Conservation (phyloP, 2,888 invertebrate genomes). For the Ornithoptera priamus region DNA sequence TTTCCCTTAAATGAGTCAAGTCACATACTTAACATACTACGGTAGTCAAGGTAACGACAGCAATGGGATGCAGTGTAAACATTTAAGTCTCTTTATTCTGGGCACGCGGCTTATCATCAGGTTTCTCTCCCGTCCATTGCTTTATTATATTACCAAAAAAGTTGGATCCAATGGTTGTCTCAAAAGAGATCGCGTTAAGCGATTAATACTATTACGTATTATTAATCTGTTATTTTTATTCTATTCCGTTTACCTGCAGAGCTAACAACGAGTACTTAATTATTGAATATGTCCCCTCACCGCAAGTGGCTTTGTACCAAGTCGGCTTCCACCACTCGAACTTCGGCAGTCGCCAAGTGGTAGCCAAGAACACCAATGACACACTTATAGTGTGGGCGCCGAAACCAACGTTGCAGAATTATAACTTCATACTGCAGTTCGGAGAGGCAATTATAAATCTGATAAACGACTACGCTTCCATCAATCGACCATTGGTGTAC, state of each 20-base stretch:
- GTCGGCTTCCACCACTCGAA: conserved; percentile 65
- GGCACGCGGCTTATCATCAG: no score
- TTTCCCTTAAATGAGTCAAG: no score
- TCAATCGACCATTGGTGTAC: conserved; percentile 51
- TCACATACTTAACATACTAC: no score
- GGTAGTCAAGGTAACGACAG: no score
- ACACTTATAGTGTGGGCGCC: conserved; percentile 64
- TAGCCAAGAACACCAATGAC: conserved; percentile 50
- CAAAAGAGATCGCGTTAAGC: no score
- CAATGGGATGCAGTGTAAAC: no score
- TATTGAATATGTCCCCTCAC: conserved; percentile 62
- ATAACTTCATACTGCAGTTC: conserved; percentile 55
- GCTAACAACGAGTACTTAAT: conserved; percentile 45
- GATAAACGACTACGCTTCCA: conserved; percentile 56
- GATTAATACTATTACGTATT: no score
- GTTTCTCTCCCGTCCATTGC: no score
- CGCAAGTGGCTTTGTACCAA: conserved; percentile 65
- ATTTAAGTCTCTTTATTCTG: no score
- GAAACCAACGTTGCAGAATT: conserved; percentile 44
- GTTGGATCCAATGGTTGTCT: no score
- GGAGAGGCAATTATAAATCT: conserved; percentile 57
- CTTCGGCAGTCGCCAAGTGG: conserved; percentile 44
- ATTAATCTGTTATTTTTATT: neutral
- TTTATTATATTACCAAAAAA: no score
- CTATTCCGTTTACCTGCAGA: conserved; percentile 4